phyloP scores from a whole-genome alignment of 2,888 invertebrate genomes.

The Pterobdella sp. region DNA sequence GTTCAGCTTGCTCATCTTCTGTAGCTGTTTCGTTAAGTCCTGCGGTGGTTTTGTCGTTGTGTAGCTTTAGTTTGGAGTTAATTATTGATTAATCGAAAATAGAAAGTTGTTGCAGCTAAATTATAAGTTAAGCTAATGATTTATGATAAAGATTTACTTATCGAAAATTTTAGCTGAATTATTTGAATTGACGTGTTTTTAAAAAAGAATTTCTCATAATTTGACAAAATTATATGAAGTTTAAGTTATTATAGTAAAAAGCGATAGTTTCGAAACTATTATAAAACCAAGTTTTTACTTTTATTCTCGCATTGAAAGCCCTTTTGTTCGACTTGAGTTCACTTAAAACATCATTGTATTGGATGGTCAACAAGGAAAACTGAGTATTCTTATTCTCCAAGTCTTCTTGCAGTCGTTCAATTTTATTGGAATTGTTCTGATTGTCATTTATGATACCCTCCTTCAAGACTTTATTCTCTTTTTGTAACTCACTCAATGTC shows the following conservation, averaged over 20 bases:
- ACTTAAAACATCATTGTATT: slow-evolving; percentile 10
- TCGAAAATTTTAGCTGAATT: too few relatives aligned
- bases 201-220: too few relatives aligned
- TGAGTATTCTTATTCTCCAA: neutral
- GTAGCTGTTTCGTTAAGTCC: slow-evolving; percentile 24
- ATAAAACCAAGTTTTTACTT: neutral
- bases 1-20: slow-evolving; percentile 1
- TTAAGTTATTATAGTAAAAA: too few relatives aligned
- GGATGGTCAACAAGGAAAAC: neutral
- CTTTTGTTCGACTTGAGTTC: slow-evolving; percentile 21
- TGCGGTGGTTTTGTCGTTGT: neutral
- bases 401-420: neutral
- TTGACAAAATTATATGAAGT: too few relatives aligned
- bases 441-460: neutral
- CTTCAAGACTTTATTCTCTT: neutral
- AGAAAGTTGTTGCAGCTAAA: neutral
- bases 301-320: neutral
- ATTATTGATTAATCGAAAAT: neutral
- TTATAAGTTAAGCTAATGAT: too few relatives aligned
- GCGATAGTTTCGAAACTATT: too few relatives aligned
- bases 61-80: neutral
- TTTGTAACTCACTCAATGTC: neutral
- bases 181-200: too few relatives aligned
- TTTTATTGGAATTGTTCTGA: neutral
- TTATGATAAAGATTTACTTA: too few relatives aligned